Percentiles rank a stretch among this genome's conserved stretches.
phyloP scores from a whole-genome alignment of 2,888 invertebrate species.

The Malthinus flaveolus region DNA sequence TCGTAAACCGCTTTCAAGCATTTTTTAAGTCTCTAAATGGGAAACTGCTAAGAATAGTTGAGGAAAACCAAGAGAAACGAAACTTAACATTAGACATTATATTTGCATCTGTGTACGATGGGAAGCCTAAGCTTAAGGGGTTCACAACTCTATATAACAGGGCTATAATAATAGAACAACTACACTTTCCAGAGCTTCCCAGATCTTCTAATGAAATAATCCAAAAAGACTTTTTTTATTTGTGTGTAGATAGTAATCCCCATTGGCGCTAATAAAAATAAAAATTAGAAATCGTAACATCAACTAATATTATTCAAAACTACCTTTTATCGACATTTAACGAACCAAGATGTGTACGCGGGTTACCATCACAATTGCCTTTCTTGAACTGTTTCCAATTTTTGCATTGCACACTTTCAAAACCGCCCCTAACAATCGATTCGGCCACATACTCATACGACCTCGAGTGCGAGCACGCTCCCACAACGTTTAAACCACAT shows the following conservation, averaged over 20 bases:
- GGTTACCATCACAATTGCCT: conserved; percentile 21
- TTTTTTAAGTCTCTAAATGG: too few relatives aligned
- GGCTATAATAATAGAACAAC: too few relatives aligned
- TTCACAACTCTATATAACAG: too few relatives aligned
- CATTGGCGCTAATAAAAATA: not conserved
- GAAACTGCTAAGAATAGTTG: too few relatives aligned
- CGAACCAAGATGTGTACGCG: conserved; percentile 14
- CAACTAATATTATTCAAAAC: not conserved
- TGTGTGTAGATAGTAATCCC: not conserved
- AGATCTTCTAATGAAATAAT: too few relatives aligned
- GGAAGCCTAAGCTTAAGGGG: too few relatives aligned
- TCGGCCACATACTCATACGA: conserved; percentile 50
- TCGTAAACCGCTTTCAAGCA: too few relatives aligned
- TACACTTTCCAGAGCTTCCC: too few relatives aligned
- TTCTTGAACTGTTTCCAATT: conserved; percentile 17
- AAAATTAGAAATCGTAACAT: not conserved
- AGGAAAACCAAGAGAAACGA: too few relatives aligned
- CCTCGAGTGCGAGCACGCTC: conserved; percentile 47
- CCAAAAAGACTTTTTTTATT: not conserved
- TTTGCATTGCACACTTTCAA: conserved; percentile 35
- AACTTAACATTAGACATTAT: too few relatives aligned
- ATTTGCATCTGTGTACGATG: too few relatives aligned
- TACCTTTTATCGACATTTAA: conserved; percentile 16
- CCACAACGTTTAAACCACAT: conserved; percentile 27
- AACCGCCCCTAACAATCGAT: conserved; percentile 40